Evolutionary conservation across 2,113 vertebrate species (phyloP).

Genomic region (Megalops atlanticus): DNA sequence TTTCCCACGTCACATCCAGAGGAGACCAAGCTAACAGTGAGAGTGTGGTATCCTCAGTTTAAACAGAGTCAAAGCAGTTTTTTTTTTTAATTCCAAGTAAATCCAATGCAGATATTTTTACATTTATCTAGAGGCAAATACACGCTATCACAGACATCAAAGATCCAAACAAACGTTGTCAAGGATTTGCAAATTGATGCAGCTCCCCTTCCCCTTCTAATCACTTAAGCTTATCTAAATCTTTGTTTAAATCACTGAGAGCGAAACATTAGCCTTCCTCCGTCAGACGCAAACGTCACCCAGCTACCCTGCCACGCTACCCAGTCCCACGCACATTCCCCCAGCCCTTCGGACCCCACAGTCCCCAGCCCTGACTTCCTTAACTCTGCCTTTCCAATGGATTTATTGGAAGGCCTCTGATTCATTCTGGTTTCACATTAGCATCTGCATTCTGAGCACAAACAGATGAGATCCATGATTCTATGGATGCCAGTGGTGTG

Average conservation of each 20-base stretch:
- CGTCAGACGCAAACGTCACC: slow-evolving; percentile 50
- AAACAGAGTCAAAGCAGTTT: background rate
- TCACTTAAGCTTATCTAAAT: slow-evolving; percentile 68
- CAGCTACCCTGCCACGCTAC: no score
- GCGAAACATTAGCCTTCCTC: slow-evolving; percentile 30
- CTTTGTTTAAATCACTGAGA: slow-evolving; percentile 71
- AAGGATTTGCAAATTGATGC: slow-evolving; percentile 72
- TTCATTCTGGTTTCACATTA: no score
- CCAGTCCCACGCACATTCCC: slow-evolving; percentile 56
- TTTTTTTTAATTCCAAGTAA: background rate
- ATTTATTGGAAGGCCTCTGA: no score
- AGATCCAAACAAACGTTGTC: slow-evolving; percentile 65
- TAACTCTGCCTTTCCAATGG: no score
- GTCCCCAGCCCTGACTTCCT: slow-evolving; percentile 18
- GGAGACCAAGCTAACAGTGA: background rate
- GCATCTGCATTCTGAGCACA: no score
- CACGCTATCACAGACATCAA: slow-evolving; percentile 56
- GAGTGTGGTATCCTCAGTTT: background rate
- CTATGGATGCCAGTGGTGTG: no score
- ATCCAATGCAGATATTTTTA: slow-evolving; percentile 41
- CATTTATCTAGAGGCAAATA: slow-evolving; percentile 53
- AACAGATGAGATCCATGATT: no score
- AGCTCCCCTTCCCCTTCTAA: slow-evolving; percentile 68
- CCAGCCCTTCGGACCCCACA: background rate
- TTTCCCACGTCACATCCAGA: background rate